phyloP scores from a whole-genome alignment of 2,113 vertebrate genomes.

The Ptilonorhynchus violaceus region DNA sequence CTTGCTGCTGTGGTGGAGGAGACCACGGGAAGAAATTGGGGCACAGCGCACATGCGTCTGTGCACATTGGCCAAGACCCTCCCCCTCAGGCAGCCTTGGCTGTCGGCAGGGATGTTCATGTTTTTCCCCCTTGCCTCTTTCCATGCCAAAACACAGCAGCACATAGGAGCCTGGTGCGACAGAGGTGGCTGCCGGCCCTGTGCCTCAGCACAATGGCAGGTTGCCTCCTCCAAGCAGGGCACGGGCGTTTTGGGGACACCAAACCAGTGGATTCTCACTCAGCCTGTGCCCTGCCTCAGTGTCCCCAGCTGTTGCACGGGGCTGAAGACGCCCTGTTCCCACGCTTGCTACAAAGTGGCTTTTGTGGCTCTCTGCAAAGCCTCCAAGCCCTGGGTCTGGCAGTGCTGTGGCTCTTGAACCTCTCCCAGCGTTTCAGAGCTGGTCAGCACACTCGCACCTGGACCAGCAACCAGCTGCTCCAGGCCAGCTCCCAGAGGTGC shows the following conservation, averaged over 20 bases:
- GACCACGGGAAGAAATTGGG: background rate
- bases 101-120: background rate
- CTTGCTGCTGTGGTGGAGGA: accelerated
- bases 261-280: background rate
- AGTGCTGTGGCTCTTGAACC: background rate
- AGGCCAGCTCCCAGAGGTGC: background rate
- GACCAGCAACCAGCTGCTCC: background rate
- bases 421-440: background rate
- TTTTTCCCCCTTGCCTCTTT: background rate
- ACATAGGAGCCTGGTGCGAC: accelerated
- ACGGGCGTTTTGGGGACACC: accelerated
- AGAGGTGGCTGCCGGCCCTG: background rate
- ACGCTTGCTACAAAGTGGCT: background rate
- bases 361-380: background rate
- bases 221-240: background rate
- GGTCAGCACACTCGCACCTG: accelerated
- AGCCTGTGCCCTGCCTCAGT: background rate
- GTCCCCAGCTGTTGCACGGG: accelerated
- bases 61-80: background rate
- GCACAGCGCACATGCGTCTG: accelerated
- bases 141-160: background rate
- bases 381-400: background rate
- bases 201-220: accelerated
- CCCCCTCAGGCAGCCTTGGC: background rate
- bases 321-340: background rate